Evolutionary conservation across 2,888 invertebrate species (phyloP), one percentile per base, ranked within the genome.

Genomic region (Sisyra terminalis): DNA sequence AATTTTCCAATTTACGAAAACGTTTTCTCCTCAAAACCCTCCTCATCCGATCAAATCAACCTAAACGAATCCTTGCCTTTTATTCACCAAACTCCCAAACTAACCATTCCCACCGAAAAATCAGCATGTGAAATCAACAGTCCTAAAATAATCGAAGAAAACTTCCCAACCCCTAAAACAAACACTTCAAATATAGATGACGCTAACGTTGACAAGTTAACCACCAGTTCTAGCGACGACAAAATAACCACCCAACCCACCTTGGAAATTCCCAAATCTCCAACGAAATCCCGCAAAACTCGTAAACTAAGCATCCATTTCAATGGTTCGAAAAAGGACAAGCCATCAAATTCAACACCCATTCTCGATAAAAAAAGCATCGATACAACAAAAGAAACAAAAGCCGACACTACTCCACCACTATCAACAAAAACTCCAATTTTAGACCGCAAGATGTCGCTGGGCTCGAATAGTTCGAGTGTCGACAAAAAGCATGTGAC

Each of bases 231-330:
- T 15, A 43, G 43, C 10, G 43, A 43, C 16, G 43, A 43, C 14
- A 43, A 38, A 37, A 16, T 30, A n/a, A n/a, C n/a, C n/a, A 4
- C 30, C 2, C 29, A 37, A 30, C 35, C 40, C 8, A 11, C 29
- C 31, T 29, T 32, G 4, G 41, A 37, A 24, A 31, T 29, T 9
- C 18, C 37, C 13, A 46, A 44, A 37, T 29, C 40, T n/a, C 42
- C 46, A 2, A 14, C 32, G 18, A 47, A 49, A 44, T 44, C 41
- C 14, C 39, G 45, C 8, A 50, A 57, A 48, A 49, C 52, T n/a
- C 54, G 56, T 5, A 61, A 60, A 48, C 45, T 56, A 16, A 59
- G 58, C 44, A 56, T 66, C 35, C 63, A 65, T 48, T 66, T 65
- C 50, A 64, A 63, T 46, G 61, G 62, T 1, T 59, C 57, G 48